These are phyloP conservation scores for Aethes cnicana DNA, from an alignment of 2,888 invertebrate genomes.

Conservation along the genomic window DNA sequence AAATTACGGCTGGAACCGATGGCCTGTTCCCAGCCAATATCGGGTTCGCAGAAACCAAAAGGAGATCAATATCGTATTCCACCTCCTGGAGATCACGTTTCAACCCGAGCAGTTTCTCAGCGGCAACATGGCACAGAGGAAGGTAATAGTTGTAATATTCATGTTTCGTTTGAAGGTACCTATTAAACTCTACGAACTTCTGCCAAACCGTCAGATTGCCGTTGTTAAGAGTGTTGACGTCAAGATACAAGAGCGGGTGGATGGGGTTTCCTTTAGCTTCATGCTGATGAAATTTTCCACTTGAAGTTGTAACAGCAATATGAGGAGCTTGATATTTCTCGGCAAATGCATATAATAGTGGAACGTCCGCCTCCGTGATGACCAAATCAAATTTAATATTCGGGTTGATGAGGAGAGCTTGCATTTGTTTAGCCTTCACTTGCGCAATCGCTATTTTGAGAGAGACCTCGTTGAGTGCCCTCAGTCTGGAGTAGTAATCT, in stretches of 20 bases:
- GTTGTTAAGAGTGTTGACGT: constrained; percentile 67
- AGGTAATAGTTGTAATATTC: constrained; percentile 67
- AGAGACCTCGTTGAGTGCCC: constrained; percentile 56
- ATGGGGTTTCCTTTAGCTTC: constrained; percentile 78
- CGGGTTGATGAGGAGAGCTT: constrained; percentile 62
- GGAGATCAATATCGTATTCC: constrained; percentile 69
- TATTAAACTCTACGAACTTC: constrained; percentile 56
- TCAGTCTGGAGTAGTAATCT: constrained; percentile 58
- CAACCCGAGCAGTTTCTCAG: constrained; percentile 61
- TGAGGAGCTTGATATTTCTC: constrained; percentile 79
- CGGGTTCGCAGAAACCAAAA: constrained; percentile 67
- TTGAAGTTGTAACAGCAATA: constrained; percentile 76
- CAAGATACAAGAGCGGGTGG: constrained; percentile 77
- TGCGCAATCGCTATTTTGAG: constrained; percentile 67
- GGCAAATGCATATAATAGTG: constrained; percentile 73
- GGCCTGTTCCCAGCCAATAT: constrained; percentile 67
- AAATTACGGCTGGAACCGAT: constrained; percentile 59
- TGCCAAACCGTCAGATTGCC: constrained; percentile 68
- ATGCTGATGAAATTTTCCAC: constrained; percentile 71
- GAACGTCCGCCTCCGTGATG: constrained; percentile 79
- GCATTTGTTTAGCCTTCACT: constrained; percentile 67
- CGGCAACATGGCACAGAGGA: constrained; percentile 62
- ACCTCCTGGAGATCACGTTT: constrained; percentile 61
- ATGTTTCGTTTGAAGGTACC: constrained; percentile 55
- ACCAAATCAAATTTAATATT: constrained; percentile 80